Evolutionary conservation across 2,888 invertebrate species (phyloP), one percentile per base, ranked within the genome.

Genomic region (Mactromeris polynyma): DNA sequence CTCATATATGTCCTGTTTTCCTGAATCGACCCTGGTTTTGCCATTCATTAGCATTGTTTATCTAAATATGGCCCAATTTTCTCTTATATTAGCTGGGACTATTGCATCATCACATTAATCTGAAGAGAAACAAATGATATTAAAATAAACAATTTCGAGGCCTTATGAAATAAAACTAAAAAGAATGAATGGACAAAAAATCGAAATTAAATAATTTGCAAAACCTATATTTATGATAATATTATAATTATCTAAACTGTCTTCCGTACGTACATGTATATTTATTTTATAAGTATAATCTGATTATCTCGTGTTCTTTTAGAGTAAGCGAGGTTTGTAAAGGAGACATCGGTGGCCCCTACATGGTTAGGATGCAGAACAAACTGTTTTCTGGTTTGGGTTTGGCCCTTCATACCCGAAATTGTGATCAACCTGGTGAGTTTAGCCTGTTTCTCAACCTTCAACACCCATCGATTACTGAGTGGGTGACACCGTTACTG

Each of bases 391-490:
- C 82, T 1, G 84, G 84, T 31, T 51, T 91, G 9, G 91, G 91
- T 0, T 64, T 91, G 14, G 83, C 89, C 7, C 84, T 88, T 26
- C 81, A 80, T 33, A 88, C 89, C n/a, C 26, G 33, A 2, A 79
- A 77, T 51, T 91, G 91, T 42, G 21, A 69, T 0, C 40, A 54
- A 36, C 7, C 11, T 19, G 6, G 40, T 17, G 31, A 58, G 7
- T 91, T 88, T 78, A 91, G 89, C 33, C 79, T 91, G 14, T 90
- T 87, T 69, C 87, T 89, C n/a, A 85, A 91, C 58, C 64, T 90
- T 0, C 31, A 83, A 1, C 83, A 87, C 33, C 86, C 88, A n/a
- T 69, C 46, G 1, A 87, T 90, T 3, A 84, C 33, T 19, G 46
- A 54, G 7, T 90, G 90, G 90, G 69, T 86, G 21, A n/a, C 31